Conservation (phyloP, 2,888 invertebrate species). For the Stenotaenia linearis region DNA sequence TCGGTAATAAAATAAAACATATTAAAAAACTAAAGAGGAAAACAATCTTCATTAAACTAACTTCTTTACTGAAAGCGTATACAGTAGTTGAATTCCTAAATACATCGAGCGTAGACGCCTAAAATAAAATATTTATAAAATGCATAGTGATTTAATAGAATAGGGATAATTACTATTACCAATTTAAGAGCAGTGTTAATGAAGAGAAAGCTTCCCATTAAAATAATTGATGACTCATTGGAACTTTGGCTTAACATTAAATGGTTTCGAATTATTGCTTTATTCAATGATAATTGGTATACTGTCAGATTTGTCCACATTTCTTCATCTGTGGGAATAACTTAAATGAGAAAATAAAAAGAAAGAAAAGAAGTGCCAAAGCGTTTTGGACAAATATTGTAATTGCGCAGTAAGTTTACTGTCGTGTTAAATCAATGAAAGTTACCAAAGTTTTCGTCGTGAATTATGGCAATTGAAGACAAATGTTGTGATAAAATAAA, state of each 20-base stretch:
- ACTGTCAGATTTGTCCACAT: not conserved
- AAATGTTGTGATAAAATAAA: not conserved
- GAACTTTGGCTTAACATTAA: not conserved
- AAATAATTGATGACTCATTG: not conserved
- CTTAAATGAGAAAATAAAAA: not conserved
- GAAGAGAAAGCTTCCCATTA: not conserved
- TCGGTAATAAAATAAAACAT: not conserved
- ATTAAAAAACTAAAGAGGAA: not conserved
- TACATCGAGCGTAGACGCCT: not conserved
- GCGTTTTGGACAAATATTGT: too few species aligned
- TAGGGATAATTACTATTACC: not conserved
- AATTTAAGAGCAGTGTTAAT: not conserved
- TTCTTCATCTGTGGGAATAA: not conserved
- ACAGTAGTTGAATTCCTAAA: not conserved
- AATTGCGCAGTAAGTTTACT: too few species aligned
- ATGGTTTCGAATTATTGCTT: not conserved
- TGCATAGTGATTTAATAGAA: not conserved
- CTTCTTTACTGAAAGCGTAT: not conserved
- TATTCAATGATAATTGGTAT: not conserved
- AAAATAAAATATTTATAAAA: not conserved
- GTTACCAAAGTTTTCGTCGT: not conserved
- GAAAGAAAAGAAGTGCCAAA: not conserved
- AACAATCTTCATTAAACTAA: not conserved
- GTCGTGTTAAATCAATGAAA: too few species aligned
- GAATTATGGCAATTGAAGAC: not conserved